Conservation (phyloP, 2,888 invertebrate species). For the Drepanosiphum platanoidis region DNA sequence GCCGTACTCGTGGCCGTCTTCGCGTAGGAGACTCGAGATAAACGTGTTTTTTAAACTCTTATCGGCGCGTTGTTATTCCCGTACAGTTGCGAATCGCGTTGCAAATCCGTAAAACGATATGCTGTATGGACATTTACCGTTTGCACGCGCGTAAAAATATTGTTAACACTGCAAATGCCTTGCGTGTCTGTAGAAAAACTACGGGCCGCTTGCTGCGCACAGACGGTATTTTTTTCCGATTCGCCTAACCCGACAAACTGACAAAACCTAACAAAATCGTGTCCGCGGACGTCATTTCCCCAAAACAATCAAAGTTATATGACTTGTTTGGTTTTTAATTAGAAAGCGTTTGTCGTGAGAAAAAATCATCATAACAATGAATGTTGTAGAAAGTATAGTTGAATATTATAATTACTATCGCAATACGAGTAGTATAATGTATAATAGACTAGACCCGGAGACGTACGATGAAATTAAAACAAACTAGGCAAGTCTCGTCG, state of each 20-base stretch:
- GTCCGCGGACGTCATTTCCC: background rate
- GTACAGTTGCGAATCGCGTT: no score
- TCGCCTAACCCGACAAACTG: background rate
- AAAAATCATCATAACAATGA: background rate
- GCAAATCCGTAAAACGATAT: no score
- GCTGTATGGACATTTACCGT: no score
- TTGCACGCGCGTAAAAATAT: background rate
- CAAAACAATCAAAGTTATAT: background rate
- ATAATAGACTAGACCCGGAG: no score
- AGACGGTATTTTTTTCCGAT: background rate
- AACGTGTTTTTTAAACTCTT: no score
- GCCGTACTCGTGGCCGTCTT: no score
- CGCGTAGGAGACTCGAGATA: no score
- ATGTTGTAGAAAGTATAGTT: background rate
- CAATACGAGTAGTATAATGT: background rate
- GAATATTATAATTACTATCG: background rate
- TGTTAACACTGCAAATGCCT: no score
- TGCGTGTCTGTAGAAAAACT: background rate
- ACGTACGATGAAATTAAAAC: background rate
- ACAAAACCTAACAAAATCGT: background rate
- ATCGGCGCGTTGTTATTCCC: no score
- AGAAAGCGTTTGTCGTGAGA: background rate
- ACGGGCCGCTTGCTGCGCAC: background rate
- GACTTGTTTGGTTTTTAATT: background rate
- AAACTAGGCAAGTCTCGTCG: background rate